Base-by-base conservation (phyloP, 2,888 invertebrate genomes). In the Miltochrista miniata region DNA sequence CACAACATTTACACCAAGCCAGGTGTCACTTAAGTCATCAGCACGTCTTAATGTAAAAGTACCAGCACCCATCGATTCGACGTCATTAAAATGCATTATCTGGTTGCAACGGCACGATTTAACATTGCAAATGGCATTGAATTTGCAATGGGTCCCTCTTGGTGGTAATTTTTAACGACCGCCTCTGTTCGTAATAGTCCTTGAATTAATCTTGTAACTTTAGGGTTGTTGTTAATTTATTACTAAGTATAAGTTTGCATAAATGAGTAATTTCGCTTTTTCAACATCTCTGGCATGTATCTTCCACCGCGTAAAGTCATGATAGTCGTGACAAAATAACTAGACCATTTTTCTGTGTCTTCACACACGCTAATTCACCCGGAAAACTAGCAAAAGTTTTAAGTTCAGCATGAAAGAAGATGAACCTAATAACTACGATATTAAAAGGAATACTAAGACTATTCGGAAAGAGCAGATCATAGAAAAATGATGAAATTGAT, bases 11-110 rank as follows among this genome's bases (percentile, higher is more conserved):
- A 76, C 76, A 75, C 61, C 55, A 56, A 57, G 57, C 75, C 81
- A 79, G 80, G 76, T 83, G 82, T 74, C 73, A 74, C 70, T 83
- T 80, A 82, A 82, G 72, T 83, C 81, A 70, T 64, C 63, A 70
- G 72, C 74, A 61, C 62, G 51, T 59, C 68, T 64, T 81, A 83
- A 85, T 81, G 72, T 68, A 78, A 81, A 61, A 56, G 72, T 65
- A 62, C 67, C 60, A 65, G 71, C 70, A 74, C 74, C 76, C 76
- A 83, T 87, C 79, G 87, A 85, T 81, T 79, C 80, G 72, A 78
- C 82, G 85, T 81, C 93, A 93, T 90, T 93, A 93, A 93, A 93
- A 93, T 89, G 83, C 89, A 90, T 89, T 90, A 90, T 89, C 85
- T 79, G 80, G 73, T 78, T 83, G 84, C 87, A 83, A 76, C 80